phyloP scores from a whole-genome alignment of 2,888 invertebrate species.

The Chloromyia formosa region DNA sequence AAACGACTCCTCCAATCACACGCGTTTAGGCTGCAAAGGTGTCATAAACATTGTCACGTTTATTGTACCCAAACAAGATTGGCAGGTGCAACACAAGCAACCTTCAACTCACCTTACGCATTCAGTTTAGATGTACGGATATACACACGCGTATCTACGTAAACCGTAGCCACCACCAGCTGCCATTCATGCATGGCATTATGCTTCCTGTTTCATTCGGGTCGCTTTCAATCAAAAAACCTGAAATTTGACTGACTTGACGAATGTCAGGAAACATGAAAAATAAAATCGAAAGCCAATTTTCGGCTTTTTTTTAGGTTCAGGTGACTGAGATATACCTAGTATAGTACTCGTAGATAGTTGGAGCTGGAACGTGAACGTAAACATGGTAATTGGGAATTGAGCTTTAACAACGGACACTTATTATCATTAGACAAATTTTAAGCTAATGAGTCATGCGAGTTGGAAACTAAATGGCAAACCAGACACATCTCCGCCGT shows the following conservation, averaged over 20 bases:
- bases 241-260: slow-evolving; percentile 1
- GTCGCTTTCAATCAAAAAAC: background rate
- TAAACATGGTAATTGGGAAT: background rate
- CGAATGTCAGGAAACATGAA: background rate
- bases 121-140: no score
- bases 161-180: background rate
- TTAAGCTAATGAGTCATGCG: background rate
- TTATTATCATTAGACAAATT: background rate
- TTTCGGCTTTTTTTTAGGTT: background rate
- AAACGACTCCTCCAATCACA: no score
- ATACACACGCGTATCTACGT: no score
- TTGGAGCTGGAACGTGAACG: background rate
- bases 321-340: background rate
- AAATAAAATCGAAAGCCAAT: background rate
- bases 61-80: no score
- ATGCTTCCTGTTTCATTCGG: background rate
- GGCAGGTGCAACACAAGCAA: no score
- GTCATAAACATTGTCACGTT: no score
- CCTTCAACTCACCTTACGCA: no score
- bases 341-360: no score
- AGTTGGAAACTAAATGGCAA: background rate
- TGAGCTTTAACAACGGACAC: no score
- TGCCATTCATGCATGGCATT: background rate
- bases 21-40: no score
- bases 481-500: background rate